Evolutionary conservation across 2,113 vertebrate genomes (phyloP).

Genomic region (Glareola pratincola): DNA sequence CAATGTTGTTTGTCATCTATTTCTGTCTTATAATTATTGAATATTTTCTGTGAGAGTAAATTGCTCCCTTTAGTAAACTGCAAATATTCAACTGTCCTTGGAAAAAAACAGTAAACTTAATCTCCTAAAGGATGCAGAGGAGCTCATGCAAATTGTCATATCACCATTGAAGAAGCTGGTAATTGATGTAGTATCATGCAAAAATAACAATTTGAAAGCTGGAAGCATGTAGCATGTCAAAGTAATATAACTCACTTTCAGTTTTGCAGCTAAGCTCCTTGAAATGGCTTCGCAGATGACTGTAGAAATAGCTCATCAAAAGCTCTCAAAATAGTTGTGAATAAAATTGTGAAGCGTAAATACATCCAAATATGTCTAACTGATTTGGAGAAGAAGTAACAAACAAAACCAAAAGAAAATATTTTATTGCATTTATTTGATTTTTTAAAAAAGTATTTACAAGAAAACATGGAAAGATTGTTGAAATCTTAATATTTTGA

Average conservation of each 20-base stretch:
- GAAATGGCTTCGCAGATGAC: background rate
- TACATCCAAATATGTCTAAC: background rate
- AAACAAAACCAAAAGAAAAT: background rate
- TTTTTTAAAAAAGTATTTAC: background rate
- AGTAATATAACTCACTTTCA: background rate
- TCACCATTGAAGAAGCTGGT: background rate
- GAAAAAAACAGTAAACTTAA: background rate
- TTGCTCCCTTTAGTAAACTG: background rate
- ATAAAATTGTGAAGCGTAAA: background rate
- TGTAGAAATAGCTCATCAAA: background rate
- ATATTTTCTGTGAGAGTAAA: background rate
- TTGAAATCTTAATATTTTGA: background rate
- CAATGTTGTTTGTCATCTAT: background rate
- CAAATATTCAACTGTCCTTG: background rate
- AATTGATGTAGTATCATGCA: background rate
- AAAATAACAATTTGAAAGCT: background rate
- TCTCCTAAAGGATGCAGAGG: background rate
- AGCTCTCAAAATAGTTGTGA: background rate
- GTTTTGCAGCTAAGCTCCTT: background rate
- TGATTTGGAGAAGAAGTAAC: background rate
- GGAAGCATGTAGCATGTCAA: background rate
- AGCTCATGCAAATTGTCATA: background rate
- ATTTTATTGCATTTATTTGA: background rate
- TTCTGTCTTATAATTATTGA: background rate
- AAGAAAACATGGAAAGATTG: background rate